Percentiles rank a stretch among this genome's conserved stretches.
These are phyloP conservation scores for Catocala fraxini DNA, from an alignment of 2,888 invertebrate species.

Conservation along the genomic window DNA sequence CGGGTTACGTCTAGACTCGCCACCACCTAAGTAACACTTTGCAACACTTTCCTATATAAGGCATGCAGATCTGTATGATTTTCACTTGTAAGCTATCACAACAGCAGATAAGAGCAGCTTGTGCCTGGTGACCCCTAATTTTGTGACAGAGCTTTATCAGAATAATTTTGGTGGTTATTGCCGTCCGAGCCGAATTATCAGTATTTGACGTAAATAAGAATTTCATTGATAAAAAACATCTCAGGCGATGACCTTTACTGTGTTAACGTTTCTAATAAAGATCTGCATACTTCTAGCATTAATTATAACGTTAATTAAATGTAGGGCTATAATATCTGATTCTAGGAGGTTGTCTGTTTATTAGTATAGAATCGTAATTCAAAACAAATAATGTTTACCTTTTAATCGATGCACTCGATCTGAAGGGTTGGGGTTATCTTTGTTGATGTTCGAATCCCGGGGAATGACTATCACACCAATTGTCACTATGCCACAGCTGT, in stretches of 20 bases:
- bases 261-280: slow-evolving; percentile 10
- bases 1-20: slow-evolving; percentile 57
- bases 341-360: background rate
- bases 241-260: slow-evolving; percentile 39
- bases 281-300: no score
- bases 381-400: slow-evolving; percentile 81
- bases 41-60: slow-evolving; percentile 55
- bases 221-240: slow-evolving; percentile 56
- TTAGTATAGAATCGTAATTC: slow-evolving; percentile 5
- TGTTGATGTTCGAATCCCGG: slow-evolving; percentile 82
- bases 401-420: slow-evolving; percentile 72
- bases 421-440: slow-evolving; percentile 73
- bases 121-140: slow-evolving; percentile 44
- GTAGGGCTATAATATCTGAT: background rate
- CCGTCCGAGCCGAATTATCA: slow-evolving; percentile 50
- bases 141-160: slow-evolving; percentile 52
- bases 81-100: background rate
- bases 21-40: slow-evolving; percentile 46
- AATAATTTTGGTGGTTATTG: slow-evolving; percentile 51
- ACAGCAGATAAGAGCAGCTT: slow-evolving; percentile 19
- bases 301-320: background rate
- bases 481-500: slow-evolving; percentile 86
- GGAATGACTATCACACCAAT: slow-evolving; percentile 83
- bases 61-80: background rate
- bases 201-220: slow-evolving; percentile 65